phyloP scores from a whole-genome alignment of 2,113 vertebrate species.

The Hippocampus zosterae region DNA sequence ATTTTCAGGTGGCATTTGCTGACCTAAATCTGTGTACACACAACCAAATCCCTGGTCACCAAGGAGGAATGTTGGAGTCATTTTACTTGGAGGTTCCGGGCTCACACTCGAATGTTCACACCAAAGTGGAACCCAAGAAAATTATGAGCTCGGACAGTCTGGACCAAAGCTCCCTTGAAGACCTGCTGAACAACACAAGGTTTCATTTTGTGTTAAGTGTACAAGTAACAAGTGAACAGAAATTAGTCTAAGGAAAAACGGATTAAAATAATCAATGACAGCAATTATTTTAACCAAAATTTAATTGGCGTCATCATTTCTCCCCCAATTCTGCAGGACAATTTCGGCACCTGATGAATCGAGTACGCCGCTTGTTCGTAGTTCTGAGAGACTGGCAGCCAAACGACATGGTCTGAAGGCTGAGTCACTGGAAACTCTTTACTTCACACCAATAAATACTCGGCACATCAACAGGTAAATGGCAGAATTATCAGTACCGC shows the following conservation, averaged over 20 bases:
- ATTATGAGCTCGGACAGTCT: constrained; percentile 81
- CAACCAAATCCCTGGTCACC: constrained; percentile 51
- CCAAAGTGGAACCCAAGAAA: constrained; percentile 21
- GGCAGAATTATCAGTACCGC: background rate
- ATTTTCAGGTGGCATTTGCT: constrained; percentile 75
- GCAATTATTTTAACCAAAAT: background rate
- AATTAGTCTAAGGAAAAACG: background rate
- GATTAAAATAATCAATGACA: background rate
- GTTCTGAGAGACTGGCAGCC: constrained; percentile 67
- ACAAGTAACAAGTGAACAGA: background rate
- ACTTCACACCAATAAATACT: constrained; percentile 81
- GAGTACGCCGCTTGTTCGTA: constrained; percentile 65
- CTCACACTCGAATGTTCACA: constrained; percentile 23
- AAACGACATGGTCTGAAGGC: constrained; percentile 59
- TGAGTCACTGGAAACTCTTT: constrained; percentile 83
- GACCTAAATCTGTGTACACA: constrained; percentile 75
- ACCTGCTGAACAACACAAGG: constrained; percentile 74
- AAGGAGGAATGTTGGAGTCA: constrained; percentile 52
- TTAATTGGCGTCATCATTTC: background rate
- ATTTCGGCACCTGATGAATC: constrained; percentile 61
- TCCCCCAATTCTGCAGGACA: constrained; percentile 59
- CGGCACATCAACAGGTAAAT: constrained; percentile 39
- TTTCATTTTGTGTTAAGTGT: constrained; percentile 40
- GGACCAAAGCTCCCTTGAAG: constrained; percentile 75
- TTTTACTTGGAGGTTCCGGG: constrained; percentile 17